A percentile compares a stretch with the other conserved stretches of the same genome.
Conservation (phyloP, 2,113 vertebrate genomes). For the Blennius ocellaris region DNA sequence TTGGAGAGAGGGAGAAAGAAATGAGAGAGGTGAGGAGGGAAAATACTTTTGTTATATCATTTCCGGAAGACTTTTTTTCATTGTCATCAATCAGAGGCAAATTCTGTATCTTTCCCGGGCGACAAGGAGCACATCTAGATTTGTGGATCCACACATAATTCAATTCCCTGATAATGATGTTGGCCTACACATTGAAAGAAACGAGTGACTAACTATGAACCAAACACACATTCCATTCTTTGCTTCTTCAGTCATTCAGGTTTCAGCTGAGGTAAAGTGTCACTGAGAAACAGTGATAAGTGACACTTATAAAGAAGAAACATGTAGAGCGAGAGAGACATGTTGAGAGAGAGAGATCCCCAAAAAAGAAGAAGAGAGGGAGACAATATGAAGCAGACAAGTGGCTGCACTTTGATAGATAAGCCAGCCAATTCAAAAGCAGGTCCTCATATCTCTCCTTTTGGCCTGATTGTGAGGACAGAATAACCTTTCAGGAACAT, state of each 20-base stretch:
- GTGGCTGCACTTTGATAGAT: slow-evolving; percentile 50
- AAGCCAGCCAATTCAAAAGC: slow-evolving; percentile 39
- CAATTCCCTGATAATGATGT: too few species aligned
- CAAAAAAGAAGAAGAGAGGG: too few species aligned
- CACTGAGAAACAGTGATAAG: slow-evolving; percentile 46
- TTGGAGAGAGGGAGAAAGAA: background rate
- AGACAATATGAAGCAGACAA: slow-evolving; percentile 33
- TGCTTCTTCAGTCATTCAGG: too few species aligned
- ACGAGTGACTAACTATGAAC: too few species aligned
- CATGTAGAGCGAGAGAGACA: slow-evolving; percentile 3
- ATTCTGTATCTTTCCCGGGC: slow-evolving; percentile 1
- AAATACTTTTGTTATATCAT: slow-evolving; percentile 19
- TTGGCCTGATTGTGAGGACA: slow-evolving; percentile 34
- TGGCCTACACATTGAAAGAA: too few species aligned
- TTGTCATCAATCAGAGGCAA: slow-evolving; percentile 8
- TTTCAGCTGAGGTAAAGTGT: slow-evolving; percentile 49
- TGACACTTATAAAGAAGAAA: slow-evolving; percentile 15
- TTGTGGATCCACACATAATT: too few species aligned
- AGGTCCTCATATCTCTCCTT: slow-evolving; percentile 40
- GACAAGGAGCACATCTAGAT: background rate
- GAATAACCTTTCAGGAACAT: slow-evolving; percentile 30
- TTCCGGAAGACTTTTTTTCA: slow-evolving; percentile 7
- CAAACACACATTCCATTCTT: too few species aligned
- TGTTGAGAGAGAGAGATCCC: background rate
- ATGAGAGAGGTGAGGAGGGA: too few species aligned